phyloP scores from a whole-genome alignment of 2,888 invertebrate genomes.

The Cataglyphis albicans region DNA sequence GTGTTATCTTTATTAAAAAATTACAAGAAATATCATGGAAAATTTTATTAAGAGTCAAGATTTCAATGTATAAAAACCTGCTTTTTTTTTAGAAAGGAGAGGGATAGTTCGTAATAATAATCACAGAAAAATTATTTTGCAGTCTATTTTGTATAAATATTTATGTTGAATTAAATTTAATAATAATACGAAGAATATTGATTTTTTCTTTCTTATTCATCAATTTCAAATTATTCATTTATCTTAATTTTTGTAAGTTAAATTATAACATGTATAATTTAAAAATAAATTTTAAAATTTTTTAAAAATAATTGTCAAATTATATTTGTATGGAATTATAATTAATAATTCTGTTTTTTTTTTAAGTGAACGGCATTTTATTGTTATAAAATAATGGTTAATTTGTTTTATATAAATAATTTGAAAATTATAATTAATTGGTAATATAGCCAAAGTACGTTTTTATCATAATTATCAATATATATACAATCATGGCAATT shows the following conservation, averaged over 20 bases:
- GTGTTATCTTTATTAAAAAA: constrained; percentile 80
- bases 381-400: constrained; percentile 6
- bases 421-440: not conserved
- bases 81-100: constrained; percentile 55
- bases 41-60: constrained; percentile 68
- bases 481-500: constrained; percentile 56
- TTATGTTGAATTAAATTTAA: not conserved
- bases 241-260: constrained; percentile 25
- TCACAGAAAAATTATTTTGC: constrained; percentile 10
- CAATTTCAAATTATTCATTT: not conserved
- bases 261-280: not conserved
- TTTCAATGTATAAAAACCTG: constrained; percentile 63
- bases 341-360: not conserved
- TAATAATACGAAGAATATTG: constrained; percentile 7
- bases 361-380: not conserved
- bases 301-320: too few relatives aligned
- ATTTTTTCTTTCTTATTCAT: constrained; percentile 4
- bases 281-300: not conserved
- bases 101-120: constrained; percentile 45
- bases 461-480: constrained; percentile 60
- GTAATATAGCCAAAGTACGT: constrained; percentile 66
- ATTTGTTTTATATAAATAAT: constrained; percentile 34
- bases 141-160: constrained; percentile 62
- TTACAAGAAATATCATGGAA: constrained; percentile 54
- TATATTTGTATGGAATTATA: not conserved